phyloP scores from a whole-genome alignment of 2,797 vertebrate species.

The Hoplostethus atlanticus region DNA sequence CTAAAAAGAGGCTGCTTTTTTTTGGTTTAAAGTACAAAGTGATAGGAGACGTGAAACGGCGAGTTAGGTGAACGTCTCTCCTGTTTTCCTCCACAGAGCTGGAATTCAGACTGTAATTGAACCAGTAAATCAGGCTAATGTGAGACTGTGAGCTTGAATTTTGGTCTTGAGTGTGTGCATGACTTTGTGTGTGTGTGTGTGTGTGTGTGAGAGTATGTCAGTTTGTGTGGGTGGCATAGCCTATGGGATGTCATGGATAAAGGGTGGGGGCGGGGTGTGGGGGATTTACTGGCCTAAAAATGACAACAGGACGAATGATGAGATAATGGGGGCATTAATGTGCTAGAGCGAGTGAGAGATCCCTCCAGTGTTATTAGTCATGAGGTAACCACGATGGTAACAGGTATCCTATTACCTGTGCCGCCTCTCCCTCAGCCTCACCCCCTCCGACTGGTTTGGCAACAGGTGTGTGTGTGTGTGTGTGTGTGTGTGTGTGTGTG shows the following conservation, averaged over 20 bases:
- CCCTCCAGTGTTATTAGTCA: constrained; percentile 32
- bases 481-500: not conserved
- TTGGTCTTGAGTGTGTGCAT: constrained; percentile 32
- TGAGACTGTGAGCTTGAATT: constrained; percentile 51
- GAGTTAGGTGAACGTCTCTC: constrained; percentile 57
- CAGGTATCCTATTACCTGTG: constrained; percentile 29
- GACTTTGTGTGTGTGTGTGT: constrained; percentile 6
- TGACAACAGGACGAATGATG: constrained; percentile 51
- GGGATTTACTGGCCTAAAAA: constrained; percentile 46
- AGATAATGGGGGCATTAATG: constrained; percentile 51
- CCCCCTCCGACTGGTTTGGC: constrained; percentile 10
- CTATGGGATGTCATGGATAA: constrained; percentile 8
- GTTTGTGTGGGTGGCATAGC: not conserved
- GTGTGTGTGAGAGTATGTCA: constrained; percentile 24
- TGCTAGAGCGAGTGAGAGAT: constrained; percentile 21
- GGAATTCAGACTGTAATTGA: constrained; percentile 60
- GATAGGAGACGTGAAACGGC: constrained; percentile 55
- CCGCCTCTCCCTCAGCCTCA: constrained; percentile 16
- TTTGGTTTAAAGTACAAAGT: constrained; percentile 62
- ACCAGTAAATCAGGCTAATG: constrained; percentile 73
- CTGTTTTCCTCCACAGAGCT: constrained; percentile 63
- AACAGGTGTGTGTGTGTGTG: constrained; percentile 46
- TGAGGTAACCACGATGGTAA: not conserved
- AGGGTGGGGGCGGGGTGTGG: constrained; percentile 3
- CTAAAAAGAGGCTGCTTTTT: constrained; percentile 22